These are phyloP conservation scores for Rotaria magnacalcarata DNA, from an alignment of 2,888 invertebrate genomes.

Conservation along the genomic window DNA sequence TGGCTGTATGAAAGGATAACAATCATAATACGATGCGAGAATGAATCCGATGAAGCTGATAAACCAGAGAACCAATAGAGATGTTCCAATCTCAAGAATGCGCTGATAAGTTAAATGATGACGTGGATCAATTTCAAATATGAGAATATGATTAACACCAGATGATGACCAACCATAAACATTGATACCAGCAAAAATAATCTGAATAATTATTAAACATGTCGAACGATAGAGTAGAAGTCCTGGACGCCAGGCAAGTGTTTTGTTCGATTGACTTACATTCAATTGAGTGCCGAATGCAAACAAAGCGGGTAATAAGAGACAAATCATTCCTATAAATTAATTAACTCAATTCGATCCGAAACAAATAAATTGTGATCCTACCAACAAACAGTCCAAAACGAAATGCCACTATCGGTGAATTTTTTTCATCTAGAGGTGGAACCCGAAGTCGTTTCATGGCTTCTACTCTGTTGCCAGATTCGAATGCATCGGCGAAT, in stretches of 20 bases:
- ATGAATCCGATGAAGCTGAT: constrained; percentile 79
- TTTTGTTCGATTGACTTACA: background rate
- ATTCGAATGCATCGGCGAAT: constrained; percentile 65
- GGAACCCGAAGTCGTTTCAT: constrained; percentile 96
- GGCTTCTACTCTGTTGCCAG: constrained; percentile 87
- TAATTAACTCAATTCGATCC: too few relatives aligned
- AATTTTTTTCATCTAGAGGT: constrained; percentile 80
- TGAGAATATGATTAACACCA: constrained; percentile 95
- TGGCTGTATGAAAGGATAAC: constrained; percentile 88
- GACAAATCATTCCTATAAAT: constrained; percentile 56
- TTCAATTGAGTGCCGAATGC: background rate
- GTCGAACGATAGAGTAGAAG: constrained; percentile 88
- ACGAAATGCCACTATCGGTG: constrained; percentile 59
- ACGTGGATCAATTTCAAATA: constrained; percentile 90
- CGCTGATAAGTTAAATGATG: constrained; percentile 83
- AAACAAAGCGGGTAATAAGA: constrained; percentile 39
- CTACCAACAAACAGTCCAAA: constrained; percentile 73
- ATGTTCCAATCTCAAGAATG: constrained; percentile 72
- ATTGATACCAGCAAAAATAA: constrained; percentile 89
- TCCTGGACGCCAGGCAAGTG: constrained; percentile 65
- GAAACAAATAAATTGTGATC: too few relatives aligned
- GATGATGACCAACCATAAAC: constrained; percentile 94
- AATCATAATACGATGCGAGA: constrained; percentile 74
- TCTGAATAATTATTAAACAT: constrained; percentile 80
- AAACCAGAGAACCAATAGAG: constrained; percentile 67